A percentile compares a stretch with the other conserved stretches of the same genome.
Evolutionary conservation across 1,140 invertebrate genomes (phyloP).

Genomic region (Drosophila azteca): DNA sequence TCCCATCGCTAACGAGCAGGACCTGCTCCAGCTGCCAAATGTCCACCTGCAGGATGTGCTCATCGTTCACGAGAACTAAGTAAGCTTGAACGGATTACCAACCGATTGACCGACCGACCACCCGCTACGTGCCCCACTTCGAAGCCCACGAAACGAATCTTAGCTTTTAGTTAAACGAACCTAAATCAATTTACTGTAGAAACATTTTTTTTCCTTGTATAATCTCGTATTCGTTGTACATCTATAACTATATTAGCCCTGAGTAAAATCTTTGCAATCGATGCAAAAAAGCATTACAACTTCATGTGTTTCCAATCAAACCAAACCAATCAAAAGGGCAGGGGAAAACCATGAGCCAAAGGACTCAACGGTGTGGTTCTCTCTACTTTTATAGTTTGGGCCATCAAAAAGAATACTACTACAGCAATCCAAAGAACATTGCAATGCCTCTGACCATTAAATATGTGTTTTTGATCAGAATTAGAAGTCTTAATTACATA

Average conservation of each 20-base stretch:
- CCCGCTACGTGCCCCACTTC: background rate
- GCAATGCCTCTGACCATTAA: too few species aligned
- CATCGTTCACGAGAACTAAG: constrained; percentile 73
- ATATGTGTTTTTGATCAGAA: too few species aligned
- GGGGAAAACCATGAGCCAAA: background rate
- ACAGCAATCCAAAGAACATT: too few species aligned
- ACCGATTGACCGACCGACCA: constrained; percentile 8
- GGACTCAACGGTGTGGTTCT: too few species aligned
- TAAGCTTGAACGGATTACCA: constrained; percentile 15
- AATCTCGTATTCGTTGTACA: constrained; percentile 23
- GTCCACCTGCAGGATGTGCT: constrained; percentile 73
- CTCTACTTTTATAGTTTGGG: too few species aligned
- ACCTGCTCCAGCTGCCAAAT: constrained; percentile 73
- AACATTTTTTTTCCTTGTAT: constrained; percentile 11
- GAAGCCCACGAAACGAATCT: constrained; percentile 3
- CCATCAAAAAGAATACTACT: too few species aligned
- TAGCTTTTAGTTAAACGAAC: constrained; percentile 27
- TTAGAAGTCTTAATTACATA: too few species aligned
- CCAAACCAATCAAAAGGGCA: background rate
- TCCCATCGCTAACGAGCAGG: constrained; percentile 64
- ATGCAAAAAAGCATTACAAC: constrained; percentile 62
- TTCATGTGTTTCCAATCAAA: background rate
- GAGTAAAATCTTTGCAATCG: constrained; percentile 59
- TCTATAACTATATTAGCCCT: constrained; percentile 18
- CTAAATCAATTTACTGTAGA: constrained; percentile 16